A percentile compares a stretch with the other conserved stretches of the same genome.
phyloP scores from a whole-genome alignment of 2,113 vertebrate genomes.

The Misgurnus anguillicaudatus region DNA sequence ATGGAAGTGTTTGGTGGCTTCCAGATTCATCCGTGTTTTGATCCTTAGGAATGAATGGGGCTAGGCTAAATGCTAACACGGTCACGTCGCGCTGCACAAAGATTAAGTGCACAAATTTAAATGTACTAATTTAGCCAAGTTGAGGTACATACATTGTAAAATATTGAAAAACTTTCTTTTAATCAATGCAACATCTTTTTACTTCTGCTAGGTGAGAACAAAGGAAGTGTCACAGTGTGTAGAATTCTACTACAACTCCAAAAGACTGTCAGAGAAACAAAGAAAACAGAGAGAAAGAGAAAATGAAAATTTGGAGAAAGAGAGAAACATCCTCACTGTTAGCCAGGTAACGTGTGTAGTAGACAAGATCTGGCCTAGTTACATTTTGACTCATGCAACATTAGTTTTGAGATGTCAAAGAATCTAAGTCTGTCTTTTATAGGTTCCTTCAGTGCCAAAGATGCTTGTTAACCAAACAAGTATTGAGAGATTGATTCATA shows the following conservation, averaged over 20 bases:
- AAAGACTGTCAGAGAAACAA: conserved; percentile 70
- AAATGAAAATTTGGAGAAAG: conserved; percentile 49
- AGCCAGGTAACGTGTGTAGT: conserved; percentile 27
- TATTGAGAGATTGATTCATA: conserved; percentile 57
- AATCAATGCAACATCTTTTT: not conserved
- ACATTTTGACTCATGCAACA: too few species aligned
- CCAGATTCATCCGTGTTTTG: too few species aligned
- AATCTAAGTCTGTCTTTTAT: not conserved
- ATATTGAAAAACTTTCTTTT: too few species aligned
- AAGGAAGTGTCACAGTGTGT: conserved; percentile 74
- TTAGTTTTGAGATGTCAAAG: too few species aligned
- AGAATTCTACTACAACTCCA: conserved; percentile 78
- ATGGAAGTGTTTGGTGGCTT: too few species aligned
- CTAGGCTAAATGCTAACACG: too few species aligned
- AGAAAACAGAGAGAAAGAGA: conserved; percentile 65
- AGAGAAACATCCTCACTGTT: conserved; percentile 53
- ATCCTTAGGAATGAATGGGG: too few species aligned
- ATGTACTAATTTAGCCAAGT: too few species aligned
- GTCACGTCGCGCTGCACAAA: too few species aligned
- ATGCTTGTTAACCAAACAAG: conserved; percentile 53
- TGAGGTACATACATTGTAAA: too few species aligned
- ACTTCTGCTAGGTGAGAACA: conserved; percentile 68
- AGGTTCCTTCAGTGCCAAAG: conserved; percentile 59
- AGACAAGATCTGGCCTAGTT: not conserved
- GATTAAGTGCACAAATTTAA: too few species aligned